Base-by-base conservation (phyloP, 2,888 invertebrate genomes). In the Chelonus formosanus region DNA sequence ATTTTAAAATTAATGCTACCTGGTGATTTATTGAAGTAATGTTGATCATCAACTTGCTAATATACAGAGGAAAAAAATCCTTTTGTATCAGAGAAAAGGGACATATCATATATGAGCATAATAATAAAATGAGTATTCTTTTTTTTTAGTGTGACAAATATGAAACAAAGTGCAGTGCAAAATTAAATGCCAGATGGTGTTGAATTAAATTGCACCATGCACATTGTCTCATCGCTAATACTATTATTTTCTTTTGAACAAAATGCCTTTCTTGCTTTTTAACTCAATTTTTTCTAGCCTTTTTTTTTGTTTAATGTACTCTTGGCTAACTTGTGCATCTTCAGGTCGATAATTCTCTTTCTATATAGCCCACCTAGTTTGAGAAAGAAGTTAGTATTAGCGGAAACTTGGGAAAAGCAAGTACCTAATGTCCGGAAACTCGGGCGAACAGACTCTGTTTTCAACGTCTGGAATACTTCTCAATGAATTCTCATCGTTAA, bases 351-450 rank as follows among this genome's bases (percentile, higher is more conserved):
- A 65, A 65, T 65, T 59, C 48, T 59, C 40, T 47, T 50, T 48
- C 43, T 45, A 60, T 20, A 20, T 59, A 60, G 54, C 59, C 54
- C 65, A 40, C 65, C 54, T 59, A 65, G 47, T 59, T 34, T 47
- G 55, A 47, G 48, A 60, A 65, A 60, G 55, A 65, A 60, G 59
- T 59, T 60, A 54, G 59, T 65, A 65, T 65, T 55, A 59, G 55
- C 54, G 54, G 55, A 60, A 65, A 65, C 54, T 65, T 65, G 34
- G 32, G 55, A 50, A 8, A 10, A 53, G 53, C 43, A 60, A 65
- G 55, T 55, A 59, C 65, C 65, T 52, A 55, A 65, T 60, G 65
- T 56, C 65, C 55, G 44, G 44, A 59, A 60, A 65, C 55, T 60
- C 43, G 48, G 43, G 58, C 48, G 60, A 43, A 7, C 54, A 35